Conservation (phyloP, 2,113 vertebrate species). For the Tinamus guttatus region DNA sequence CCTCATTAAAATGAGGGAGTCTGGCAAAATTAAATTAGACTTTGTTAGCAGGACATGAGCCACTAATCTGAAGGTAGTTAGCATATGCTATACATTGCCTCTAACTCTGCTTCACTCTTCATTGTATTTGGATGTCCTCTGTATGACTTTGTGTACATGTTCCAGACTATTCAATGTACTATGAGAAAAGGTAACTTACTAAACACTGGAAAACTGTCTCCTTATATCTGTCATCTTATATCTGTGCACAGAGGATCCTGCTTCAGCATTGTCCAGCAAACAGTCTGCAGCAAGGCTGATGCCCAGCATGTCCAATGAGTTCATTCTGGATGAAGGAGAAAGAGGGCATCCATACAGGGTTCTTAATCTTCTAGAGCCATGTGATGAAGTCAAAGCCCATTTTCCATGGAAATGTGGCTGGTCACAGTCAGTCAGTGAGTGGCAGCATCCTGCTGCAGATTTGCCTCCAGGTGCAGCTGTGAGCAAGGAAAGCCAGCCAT, state of each 20-base stretch:
- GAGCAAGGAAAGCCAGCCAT: accelerated
- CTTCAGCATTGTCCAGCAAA: background rate
- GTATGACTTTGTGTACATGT: background rate
- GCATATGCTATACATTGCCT: accelerated
- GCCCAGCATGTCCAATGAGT: accelerated
- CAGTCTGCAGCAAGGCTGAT: background rate
- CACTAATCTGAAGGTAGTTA: background rate
- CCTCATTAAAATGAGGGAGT: background rate
- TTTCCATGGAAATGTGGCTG: background rate
- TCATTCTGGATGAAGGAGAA: background rate
- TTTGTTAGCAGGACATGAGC: background rate
- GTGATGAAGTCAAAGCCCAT: background rate
- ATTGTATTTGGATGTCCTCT: background rate
- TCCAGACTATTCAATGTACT: background rate
- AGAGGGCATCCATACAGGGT: background rate
- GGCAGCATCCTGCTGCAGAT: background rate
- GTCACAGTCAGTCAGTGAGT: background rate
- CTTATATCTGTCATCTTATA: background rate
- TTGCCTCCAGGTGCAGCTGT: background rate
- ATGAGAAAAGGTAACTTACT: background rate
- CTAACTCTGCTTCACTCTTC: background rate
- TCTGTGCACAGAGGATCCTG: accelerated
- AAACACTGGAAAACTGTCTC: too few relatives aligned
- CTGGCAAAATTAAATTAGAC: background rate
- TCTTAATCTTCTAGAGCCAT: background rate